Evolutionary conservation across 2,113 vertebrate species (phyloP), one percentile per base, ranked within the genome.

Genomic region (Anthoscopus minutus): DNA sequence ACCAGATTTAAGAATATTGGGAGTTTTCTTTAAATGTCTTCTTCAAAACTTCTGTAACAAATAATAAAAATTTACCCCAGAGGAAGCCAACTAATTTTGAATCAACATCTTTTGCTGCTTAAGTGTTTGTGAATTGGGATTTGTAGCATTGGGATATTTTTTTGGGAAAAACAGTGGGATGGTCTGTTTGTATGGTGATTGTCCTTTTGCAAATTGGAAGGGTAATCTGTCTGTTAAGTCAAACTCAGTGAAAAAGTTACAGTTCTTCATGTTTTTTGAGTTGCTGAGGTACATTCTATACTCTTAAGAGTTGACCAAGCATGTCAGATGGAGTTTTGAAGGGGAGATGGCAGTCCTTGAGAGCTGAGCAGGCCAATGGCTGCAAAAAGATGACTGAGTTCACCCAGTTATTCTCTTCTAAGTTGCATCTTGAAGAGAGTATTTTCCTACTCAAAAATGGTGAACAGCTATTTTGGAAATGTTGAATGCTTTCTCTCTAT

Each of bases 111-210:
- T 86, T 83, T 67, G 60, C 35, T 24, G 18, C 25, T n/a, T 16
- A 64, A 78, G 10, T 64, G 24, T 62, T 42, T 58, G 51, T 89
- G 69, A 78, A 50, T n/a, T n/a, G n/a, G n/a, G n/a, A n/a, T 73
- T 33, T 72, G 2, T 30, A 70, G 11, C 47, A 35, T 25, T 44
- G 24, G 65, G 33, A 12, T 15, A 15, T 74, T 67, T 66, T 71
- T 12, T 0, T 7, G 33, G 8, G 3, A 1, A 2, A 5, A 15
- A 9, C 44, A 37, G 45, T 48, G 23, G 48, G 12, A 24, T 70
- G 9, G 18, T 77, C 42, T 88, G 0, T 61, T 48, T 61, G 7
- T 76, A 11, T 72, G 33, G 28, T 65, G n/a, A 69, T 31, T 88
- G 57, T 44, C 15, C 16, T 53, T 79, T 38, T 57, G 31, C 25